Conservation (phyloP, 2,113 vertebrate species). For the Euleptes europaea region DNA sequence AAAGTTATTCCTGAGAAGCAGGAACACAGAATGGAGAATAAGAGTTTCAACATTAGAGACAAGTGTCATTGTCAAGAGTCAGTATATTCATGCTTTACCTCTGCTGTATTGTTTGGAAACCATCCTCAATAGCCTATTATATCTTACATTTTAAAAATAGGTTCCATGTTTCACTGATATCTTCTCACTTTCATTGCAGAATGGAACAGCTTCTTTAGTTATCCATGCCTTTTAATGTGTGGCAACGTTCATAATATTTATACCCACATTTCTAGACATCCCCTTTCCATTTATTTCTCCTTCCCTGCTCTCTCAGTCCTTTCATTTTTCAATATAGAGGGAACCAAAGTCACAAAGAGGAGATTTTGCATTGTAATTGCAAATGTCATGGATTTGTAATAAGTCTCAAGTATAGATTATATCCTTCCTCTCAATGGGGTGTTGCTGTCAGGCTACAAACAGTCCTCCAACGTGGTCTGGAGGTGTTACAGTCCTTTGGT, state of each 20-base stretch:
- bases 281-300: conserved; percentile 2
- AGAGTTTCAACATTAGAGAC: background rate
- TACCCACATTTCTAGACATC: background rate
- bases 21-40: background rate
- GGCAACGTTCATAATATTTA: conserved; percentile 6
- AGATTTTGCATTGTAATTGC: background rate
- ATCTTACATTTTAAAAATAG: background rate
- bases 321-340: background rate
- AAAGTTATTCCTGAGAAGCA: background rate
- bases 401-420: background rate
- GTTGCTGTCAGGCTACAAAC: background rate
- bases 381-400: background rate
- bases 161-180: conserved; percentile 1
- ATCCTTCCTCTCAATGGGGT: background rate
- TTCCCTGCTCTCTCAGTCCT: background rate
- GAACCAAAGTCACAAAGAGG: background rate
- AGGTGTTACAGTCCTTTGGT: background rate
- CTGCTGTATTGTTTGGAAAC: background rate
- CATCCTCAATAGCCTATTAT: background rate
- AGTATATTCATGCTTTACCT: background rate
- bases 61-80: background rate
- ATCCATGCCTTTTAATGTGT: background rate
- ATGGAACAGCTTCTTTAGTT: background rate
- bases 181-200: background rate
- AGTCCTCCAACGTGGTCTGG: background rate